phyloP scores from a whole-genome alignment of 2,888 invertebrate species.

The Petrolisthes manimaculis region DNA sequence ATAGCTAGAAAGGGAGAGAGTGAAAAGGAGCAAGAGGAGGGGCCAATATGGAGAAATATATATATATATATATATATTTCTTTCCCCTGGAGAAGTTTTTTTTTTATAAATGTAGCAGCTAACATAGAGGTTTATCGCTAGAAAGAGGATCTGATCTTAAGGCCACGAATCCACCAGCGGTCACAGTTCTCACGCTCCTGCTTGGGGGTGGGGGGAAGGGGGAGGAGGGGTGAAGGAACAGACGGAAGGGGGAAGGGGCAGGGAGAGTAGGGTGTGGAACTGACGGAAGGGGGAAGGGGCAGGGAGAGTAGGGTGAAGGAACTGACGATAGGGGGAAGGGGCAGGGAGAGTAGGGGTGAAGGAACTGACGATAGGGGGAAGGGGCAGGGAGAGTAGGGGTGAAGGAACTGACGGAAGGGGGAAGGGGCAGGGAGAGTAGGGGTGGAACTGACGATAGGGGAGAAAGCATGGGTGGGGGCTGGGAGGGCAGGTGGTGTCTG shows the following conservation, averaged over 20 bases:
- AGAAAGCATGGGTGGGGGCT: not conserved
- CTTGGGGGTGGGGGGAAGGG: slow-evolving; percentile 4
- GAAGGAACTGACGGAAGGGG: not conserved
- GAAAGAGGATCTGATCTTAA: not conserved
- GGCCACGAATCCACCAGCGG: not conserved
- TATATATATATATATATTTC: no score
- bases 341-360: not conserved
- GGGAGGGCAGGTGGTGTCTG: not conserved
- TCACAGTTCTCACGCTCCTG: slow-evolving; percentile 9
- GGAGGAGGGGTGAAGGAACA: slow-evolving; percentile 1
- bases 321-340: not conserved
- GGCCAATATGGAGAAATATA: no score
- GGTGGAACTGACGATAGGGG: not conserved
- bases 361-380: not conserved
- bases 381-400: not conserved
- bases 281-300: not conserved
- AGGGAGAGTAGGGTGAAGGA: not conserved
- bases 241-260: not conserved
- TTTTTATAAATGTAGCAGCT: no score
- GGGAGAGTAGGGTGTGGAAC: not conserved
- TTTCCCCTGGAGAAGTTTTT: no score
- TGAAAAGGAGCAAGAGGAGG: no score
- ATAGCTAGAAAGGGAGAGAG: no score
- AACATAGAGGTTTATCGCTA: not conserved
- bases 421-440: not conserved